These are phyloP conservation scores for Pseudolaguvia tuberculata DNA, from an alignment of 2,113 vertebrate genomes.

Conservation along the genomic window DNA sequence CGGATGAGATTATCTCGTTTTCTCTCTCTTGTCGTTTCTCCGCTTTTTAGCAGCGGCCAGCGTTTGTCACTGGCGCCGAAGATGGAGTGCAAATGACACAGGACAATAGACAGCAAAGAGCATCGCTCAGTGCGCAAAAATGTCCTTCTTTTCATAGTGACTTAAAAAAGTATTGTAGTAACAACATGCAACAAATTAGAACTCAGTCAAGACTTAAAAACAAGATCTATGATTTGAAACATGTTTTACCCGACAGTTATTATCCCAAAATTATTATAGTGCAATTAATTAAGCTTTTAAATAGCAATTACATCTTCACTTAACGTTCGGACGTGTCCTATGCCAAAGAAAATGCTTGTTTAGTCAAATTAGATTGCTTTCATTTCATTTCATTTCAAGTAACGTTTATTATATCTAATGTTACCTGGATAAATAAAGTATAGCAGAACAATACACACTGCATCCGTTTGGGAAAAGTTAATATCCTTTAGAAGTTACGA, in stretches of 20 bases:
- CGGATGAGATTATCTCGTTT: slow-evolving; percentile 69
- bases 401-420: not conserved
- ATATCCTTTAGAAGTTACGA: no score
- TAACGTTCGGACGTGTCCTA: no score
- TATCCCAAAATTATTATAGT: no score
- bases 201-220: not conserved
- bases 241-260: no score
- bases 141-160: no score
- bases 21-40: slow-evolving; percentile 60
- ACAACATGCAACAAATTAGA: not conserved
- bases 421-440: not conserved
- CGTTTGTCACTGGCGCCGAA: slow-evolving; percentile 72
- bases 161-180: not conserved
- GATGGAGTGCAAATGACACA: slow-evolving; percentile 60
- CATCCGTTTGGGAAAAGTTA: no score
- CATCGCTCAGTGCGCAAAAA: not conserved
- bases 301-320: no score
- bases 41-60: slow-evolving; percentile 60
- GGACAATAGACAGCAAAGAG: not conserved
- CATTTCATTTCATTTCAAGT: no score
- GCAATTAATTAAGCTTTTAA: no score
- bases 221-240: no score
- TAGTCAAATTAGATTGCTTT: not conserved
- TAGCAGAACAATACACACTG: not conserved
- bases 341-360: not conserved